Base-by-base conservation (phyloP, 2,797 vertebrate genomes). In the Ceryle rudis region DNA sequence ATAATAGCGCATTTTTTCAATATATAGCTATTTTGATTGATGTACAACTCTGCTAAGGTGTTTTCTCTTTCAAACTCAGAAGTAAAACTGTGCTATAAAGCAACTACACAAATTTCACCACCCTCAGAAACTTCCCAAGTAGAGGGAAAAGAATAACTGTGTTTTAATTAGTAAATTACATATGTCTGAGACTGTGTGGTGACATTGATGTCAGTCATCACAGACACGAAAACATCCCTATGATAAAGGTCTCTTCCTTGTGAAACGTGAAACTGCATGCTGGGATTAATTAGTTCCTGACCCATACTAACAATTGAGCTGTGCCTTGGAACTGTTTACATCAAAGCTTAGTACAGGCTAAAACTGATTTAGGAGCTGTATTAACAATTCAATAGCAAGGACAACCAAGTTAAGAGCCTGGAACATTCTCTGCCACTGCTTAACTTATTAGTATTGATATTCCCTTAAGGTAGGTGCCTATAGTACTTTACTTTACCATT, bases 1-100 rank as follows among this genome's bases (percentile, higher is more conserved):
- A 23, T 20, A 90, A 42, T 25, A 29, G 3, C 7, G 54, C 2
- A 12, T 7, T 1, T 61, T 64, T 39, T 29, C 1, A 0, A 22
- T 39, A 28, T 37, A 35, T 3, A 46, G 8, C 4, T 51, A 28
- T 51, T 28, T 17, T 85, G 17, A n/a, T 75, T 58, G 16, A 51
- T 51, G 28, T 28, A 28, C 15, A 14, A 51, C 67, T 41, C 19
- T 47, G 5, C 5, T 67, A 51, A 42, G 44, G 60, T 7, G 1
- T 94, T 81, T 5, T 62, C 22, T 31, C 22, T 60, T 89, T 55
- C 35, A 67, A 79, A 84, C 14, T 57, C 37, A 65, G 4, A 41
- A 73, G 10, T 46, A 70, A 62, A 64, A 47, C 26, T 42, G 9
- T 81, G 4, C 4, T 78, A 11, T 49, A 81, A 91, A 71, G 14